A percentile compares a stretch with the other conserved stretches of the same genome.
These are phyloP conservation scores for Helicoverpa assulta DNA, from an alignment of 2,888 invertebrate genomes.

Conservation along the genomic window DNA sequence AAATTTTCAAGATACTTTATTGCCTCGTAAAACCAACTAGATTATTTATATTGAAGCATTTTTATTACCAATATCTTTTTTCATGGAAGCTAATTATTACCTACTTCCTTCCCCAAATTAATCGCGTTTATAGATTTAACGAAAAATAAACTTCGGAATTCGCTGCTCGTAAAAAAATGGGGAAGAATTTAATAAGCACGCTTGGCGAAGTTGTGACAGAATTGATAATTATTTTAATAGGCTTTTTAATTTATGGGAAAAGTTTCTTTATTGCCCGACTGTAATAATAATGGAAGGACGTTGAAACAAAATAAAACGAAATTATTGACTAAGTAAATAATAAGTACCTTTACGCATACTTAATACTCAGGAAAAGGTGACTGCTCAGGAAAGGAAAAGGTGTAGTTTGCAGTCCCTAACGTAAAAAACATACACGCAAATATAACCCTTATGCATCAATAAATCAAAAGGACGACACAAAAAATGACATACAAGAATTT, in stretches of 20 bases:
- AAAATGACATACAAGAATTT: constrained; percentile 53
- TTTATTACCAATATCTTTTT: constrained; percentile 69
- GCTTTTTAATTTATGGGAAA: constrained; percentile 36
- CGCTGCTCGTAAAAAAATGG: constrained; percentile 55
- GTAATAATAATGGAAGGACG: not conserved
- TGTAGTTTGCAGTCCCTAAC: not conserved
- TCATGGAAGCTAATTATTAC: constrained; percentile 69
- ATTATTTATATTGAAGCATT: constrained; percentile 69
- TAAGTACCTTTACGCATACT: not conserved
- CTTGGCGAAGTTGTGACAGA: constrained; percentile 52
- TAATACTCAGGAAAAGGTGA: not conserved
- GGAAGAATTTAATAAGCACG: constrained; percentile 51
- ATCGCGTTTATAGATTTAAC: constrained; percentile 62
- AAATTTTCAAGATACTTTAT: constrained; percentile 70
- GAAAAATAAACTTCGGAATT: constrained; percentile 56
- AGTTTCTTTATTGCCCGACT: constrained; percentile 29
- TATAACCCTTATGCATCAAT: constrained; percentile 25
- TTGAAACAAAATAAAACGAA: constrained; percentile 8
- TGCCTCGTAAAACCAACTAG: constrained; percentile 69
- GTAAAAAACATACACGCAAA: constrained; percentile 3
- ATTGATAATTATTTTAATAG: constrained; percentile 49
- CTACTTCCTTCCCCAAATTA: constrained; percentile 68
- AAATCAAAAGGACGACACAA: constrained; percentile 24
- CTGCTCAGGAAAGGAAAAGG: no score
- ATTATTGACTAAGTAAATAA: constrained; percentile 5